These are phyloP conservation scores for Teleogryllus oceanicus DNA, from an alignment of 2,888 invertebrate genomes.

Conservation along the genomic window DNA sequence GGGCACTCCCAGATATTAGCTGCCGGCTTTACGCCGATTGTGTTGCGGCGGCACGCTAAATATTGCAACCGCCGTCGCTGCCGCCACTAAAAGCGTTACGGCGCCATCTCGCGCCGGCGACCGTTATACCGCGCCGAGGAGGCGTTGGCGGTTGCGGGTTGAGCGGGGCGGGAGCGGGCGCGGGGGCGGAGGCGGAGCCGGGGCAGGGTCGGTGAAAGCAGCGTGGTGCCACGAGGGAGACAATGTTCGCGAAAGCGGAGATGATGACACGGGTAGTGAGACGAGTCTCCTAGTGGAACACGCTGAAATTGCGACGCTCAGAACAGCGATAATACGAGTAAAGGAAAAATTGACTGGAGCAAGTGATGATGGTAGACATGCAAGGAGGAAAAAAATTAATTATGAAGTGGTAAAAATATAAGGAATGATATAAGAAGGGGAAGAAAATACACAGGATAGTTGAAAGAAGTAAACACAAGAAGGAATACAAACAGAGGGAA, in stretches of 20 bases:
- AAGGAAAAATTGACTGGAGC: too few species aligned
- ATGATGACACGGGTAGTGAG: too few species aligned
- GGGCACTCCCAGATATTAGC: constrained; percentile 9
- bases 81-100: not conserved
- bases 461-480: too few species aligned
- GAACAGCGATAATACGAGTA: too few species aligned
- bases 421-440: too few species aligned
- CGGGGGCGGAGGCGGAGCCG: not conserved
- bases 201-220: not conserved
- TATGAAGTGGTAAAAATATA: too few species aligned
- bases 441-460: too few species aligned
- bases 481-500: too few species aligned
- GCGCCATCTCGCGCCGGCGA: constrained; percentile 7
- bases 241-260: not conserved
- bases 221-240: not conserved
- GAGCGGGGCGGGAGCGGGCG: not conserved
- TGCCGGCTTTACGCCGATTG: constrained; percentile 18
- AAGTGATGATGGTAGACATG: too few species aligned
- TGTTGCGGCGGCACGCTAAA: constrained; percentile 18
- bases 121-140: not conserved
- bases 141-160: not conserved
- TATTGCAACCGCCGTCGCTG: constrained; percentile 9
- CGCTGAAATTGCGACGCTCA: too few species aligned
- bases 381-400: too few species aligned
- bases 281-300: too few species aligned